Conservation (phyloP, 2,113 vertebrate genomes). For the Oenanthe melanoleuca region DNA sequence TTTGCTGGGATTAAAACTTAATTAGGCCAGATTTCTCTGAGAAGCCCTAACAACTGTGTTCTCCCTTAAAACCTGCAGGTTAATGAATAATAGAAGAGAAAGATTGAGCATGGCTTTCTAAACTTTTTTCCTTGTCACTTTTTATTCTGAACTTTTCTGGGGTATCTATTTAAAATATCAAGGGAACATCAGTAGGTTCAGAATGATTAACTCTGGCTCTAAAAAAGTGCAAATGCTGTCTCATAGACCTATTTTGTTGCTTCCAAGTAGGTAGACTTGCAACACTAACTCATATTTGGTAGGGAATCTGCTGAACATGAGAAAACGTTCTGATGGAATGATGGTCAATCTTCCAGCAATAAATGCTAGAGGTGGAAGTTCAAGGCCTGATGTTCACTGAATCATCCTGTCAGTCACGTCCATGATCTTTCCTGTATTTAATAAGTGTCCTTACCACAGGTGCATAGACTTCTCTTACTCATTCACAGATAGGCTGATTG, state of each 20-base stretch:
- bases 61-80: background rate
- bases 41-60: background rate
- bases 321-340: background rate
- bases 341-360: background rate
- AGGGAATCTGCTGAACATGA: slow-evolving; percentile 13
- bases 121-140: background rate
- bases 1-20: slow-evolving; percentile 20
- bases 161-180: background rate
- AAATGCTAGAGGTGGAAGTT: background rate
- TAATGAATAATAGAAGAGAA: slow-evolving; percentile 20
- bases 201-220: background rate
- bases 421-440: background rate
- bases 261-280: background rate
- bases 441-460: background rate
- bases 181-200: background rate
- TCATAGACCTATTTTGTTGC: background rate
- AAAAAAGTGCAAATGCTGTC: background rate
- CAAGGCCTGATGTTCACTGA: background rate
- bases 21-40: slow-evolving; percentile 12
- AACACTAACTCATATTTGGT: background rate
- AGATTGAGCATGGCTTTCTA: background rate
- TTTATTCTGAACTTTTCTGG: background rate
- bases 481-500: background rate
- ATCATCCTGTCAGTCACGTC: background rate
- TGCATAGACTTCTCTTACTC: background rate